phyloP scores from a whole-genome alignment of 2,888 invertebrate species.

The Penaeus monodon region DNA sequence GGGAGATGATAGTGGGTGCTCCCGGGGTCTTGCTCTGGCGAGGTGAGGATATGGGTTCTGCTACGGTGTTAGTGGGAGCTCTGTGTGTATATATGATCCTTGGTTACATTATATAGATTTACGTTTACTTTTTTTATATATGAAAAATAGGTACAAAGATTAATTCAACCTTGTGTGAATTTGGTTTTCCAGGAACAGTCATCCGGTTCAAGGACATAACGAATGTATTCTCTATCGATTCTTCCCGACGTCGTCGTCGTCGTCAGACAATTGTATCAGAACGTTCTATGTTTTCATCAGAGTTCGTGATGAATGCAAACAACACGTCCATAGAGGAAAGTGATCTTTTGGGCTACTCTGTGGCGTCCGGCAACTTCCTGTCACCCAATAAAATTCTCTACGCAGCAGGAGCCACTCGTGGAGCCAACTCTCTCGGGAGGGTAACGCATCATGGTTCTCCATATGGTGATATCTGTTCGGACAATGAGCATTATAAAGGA shows the following conservation, averaged over 20 bases:
- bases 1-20: conserved; percentile 74
- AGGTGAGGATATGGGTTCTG: conserved; percentile 68
- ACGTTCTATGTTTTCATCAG: neutral
- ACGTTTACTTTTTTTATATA: too few species aligned
- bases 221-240: neutral
- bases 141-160: too few species aligned
- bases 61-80: too few species aligned
- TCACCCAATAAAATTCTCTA: conserved; percentile 51
- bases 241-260: conserved; percentile 8
- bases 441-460: neutral
- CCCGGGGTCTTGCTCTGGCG: conserved; percentile 77
- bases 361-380: conserved; percentile 66
- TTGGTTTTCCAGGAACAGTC: too few species aligned
- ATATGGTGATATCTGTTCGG: too few species aligned
- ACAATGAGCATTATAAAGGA: too few species aligned
- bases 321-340: conserved; percentile 25
- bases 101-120: too few species aligned
- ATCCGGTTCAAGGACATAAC: too few species aligned
- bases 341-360: conserved; percentile 66
- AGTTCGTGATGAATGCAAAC: conserved; percentile 33
- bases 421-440: conserved; percentile 46
- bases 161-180: too few species aligned
- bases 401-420: conserved; percentile 52
- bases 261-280: neutral
- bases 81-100: too few species aligned